These are phyloP conservation scores for Griposia aprilina DNA, from an alignment of 2,888 invertebrate species.

Conservation along the genomic window DNA sequence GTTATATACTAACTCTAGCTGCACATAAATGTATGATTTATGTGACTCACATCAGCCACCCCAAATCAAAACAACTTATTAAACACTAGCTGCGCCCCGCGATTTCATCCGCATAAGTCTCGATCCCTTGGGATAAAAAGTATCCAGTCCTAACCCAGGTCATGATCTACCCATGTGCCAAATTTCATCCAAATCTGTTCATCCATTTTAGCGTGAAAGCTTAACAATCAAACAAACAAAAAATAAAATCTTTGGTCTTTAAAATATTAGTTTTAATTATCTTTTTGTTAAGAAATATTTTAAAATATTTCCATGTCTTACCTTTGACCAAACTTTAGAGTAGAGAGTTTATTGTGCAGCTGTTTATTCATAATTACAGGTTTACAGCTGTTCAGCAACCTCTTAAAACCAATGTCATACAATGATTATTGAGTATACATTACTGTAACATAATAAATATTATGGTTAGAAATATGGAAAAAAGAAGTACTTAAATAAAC, in stretches of 20 bases:
- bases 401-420: conserved; percentile 22
- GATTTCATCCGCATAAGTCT: neutral
- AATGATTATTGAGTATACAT: conserved; percentile 3
- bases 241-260: neutral
- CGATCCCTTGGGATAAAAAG: neutral
- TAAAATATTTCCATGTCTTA: conserved; percentile 2
- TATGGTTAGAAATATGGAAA: neutral
- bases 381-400: neutral
- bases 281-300: neutral
- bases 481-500: too few species aligned
- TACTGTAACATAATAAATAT: neutral
- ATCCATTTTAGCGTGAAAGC: neutral
- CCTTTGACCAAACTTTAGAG: neutral
- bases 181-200: neutral
- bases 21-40: neutral
- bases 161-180: neutral
- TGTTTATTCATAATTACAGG: conserved; percentile 9
- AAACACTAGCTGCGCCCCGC: neutral
- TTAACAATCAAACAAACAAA: neutral
- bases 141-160: neutral
- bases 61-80: neutral
- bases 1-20: neutral
- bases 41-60: neutral
- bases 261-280: neutral
- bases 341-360: neutral